Evolutionary conservation across 2,113 vertebrate species (phyloP).

Genomic region (Oryzias javanicus): DNA sequence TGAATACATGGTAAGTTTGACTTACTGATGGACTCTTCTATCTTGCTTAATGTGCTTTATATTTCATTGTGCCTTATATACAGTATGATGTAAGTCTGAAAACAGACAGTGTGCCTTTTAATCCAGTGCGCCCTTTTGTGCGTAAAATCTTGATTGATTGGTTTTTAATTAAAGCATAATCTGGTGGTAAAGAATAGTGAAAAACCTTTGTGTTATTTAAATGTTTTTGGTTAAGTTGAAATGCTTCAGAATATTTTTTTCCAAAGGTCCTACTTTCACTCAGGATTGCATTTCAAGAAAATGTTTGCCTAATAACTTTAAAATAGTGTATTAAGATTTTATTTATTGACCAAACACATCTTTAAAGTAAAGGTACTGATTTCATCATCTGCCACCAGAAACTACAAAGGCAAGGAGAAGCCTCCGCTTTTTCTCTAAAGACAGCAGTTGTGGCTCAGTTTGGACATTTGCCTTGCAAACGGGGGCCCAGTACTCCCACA

Average conservation of each 20-base stretch:
- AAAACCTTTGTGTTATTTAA: not conserved
- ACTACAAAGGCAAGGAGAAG: not conserved
- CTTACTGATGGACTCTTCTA: no score
- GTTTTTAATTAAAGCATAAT: no score
- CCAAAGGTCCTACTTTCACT: not conserved
- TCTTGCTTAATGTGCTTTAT: no score
- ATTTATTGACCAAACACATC: not conserved
- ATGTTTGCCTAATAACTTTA: not conserved
- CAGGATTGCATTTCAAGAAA: not conserved
- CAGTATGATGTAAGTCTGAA: no score
- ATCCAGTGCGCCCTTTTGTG: no score
- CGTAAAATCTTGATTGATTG: no score
- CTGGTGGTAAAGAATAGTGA: no score
- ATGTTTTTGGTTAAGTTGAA: not conserved
- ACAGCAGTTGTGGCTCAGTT: not conserved
- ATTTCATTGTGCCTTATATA: no score
- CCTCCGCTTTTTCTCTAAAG: not conserved
- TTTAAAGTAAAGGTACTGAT: not conserved
- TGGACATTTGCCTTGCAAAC: not conserved
- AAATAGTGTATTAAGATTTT: not conserved
- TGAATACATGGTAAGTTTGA: no score
- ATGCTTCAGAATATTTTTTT: not conserved
- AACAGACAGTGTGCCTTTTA: no score
- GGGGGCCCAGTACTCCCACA: not conserved
- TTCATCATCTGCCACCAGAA: not conserved